Evolutionary conservation across 2,888 invertebrate species (phyloP).

Genomic region (Melinaea marsaeus): DNA sequence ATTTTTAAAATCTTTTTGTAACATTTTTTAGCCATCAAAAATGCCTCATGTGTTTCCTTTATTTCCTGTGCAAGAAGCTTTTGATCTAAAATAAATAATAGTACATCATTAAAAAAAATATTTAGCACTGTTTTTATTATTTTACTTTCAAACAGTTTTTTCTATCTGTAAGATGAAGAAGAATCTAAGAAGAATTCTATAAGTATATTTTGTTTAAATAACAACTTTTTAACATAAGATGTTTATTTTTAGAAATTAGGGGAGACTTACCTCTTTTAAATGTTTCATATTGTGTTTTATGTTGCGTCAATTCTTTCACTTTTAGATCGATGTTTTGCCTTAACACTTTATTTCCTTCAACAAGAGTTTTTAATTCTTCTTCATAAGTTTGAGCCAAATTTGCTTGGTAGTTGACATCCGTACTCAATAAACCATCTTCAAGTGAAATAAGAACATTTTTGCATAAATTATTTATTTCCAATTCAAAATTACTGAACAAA

Average conservation of each 20-base stretch:
- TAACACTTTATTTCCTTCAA: constrained; percentile 54
- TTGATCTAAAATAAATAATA: constrained; percentile 48
- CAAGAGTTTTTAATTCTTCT: constrained; percentile 48
- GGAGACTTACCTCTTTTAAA: constrained; percentile 54
- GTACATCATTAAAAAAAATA: neutral
- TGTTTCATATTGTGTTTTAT: constrained; percentile 53
- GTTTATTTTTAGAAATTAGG: neutral
- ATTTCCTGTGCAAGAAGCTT: constrained; percentile 62
- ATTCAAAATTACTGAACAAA: constrained; percentile 41
- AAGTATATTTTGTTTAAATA: neutral
- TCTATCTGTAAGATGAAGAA: too few relatives aligned
- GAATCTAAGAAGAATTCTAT: neutral
- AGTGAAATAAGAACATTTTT: constrained; percentile 43
- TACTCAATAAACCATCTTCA: constrained; percentile 45
- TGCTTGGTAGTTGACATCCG: constrained; percentile 38
- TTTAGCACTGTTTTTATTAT: neutral
- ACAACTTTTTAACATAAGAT: neutral
- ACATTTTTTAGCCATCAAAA: constrained; percentile 67
- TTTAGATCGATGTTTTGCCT: constrained; percentile 52
- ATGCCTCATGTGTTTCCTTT: constrained; percentile 70
- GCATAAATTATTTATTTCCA: constrained; percentile 35
- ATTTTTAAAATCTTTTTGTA: constrained; percentile 67
- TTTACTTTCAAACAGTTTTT: neutral
- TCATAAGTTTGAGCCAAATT: constrained; percentile 44
- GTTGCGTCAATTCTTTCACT: constrained; percentile 46